Evolutionary conservation across 2,797 vertebrate genomes (phyloP).

Genomic region (Dendrocincla tyrannina): DNA sequence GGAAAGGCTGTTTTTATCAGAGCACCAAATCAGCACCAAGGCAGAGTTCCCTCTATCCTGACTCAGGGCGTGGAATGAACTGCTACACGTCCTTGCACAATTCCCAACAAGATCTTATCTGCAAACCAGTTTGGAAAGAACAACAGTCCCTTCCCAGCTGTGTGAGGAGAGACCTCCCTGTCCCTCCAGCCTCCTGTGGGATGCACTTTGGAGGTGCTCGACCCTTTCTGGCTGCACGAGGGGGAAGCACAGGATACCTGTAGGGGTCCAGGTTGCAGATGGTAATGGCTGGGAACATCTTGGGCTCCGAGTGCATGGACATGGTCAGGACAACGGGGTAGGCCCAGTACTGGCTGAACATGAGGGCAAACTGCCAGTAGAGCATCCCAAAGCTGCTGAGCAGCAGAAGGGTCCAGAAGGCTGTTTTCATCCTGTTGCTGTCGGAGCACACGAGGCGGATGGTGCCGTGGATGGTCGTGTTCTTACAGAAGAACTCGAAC

Average conservation of each 20-base stretch:
- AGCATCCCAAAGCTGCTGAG: slow-evolving; percentile 60
- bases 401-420: slow-evolving; percentile 70
- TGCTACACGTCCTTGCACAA: background rate
- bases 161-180: background rate
- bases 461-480: slow-evolving; percentile 73
- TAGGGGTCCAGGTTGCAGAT: slow-evolving; percentile 73
- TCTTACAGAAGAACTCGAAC: slow-evolving; percentile 76
- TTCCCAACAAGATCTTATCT: background rate
- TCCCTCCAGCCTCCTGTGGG: background rate
- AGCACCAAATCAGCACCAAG: background rate
- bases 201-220: background rate
- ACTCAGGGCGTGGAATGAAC: background rate
- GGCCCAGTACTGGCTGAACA: slow-evolving; percentile 68
- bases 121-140: background rate
- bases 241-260: slow-evolving; percentile 15
- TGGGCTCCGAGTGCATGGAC: slow-evolving; percentile 48
- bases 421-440: slow-evolving; percentile 55
- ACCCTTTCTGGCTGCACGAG: background rate
- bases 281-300: slow-evolving; percentile 72
- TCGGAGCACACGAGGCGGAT: slow-evolving; percentile 66
- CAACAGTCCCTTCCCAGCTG: background rate
- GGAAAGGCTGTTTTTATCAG: background rate
- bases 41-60: background rate
- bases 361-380: slow-evolving; percentile 70
- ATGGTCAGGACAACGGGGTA: slow-evolving; percentile 55